Evolutionary conservation across 2,888 invertebrate genomes (phyloP).

Genomic region (Rotaria magnacalcarata): DNA sequence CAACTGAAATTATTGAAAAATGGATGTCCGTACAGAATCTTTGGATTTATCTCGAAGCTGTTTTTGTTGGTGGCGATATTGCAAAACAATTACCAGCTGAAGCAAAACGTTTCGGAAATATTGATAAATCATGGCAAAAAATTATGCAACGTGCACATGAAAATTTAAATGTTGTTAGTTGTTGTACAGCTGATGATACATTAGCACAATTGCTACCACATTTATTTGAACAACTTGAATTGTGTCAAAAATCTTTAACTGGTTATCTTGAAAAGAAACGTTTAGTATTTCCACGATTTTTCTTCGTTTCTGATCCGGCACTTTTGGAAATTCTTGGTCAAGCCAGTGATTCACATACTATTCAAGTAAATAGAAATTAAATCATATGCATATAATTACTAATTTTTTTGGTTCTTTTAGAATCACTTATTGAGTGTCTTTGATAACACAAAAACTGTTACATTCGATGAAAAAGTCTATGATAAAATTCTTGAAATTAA

Average conservation of each 20-base stretch:
- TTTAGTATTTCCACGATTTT: slow-evolving; percentile 59
- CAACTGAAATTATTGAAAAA: slow-evolving; percentile 88
- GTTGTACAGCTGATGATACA: slow-evolving; percentile 90
- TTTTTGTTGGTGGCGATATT: slow-evolving; percentile 94
- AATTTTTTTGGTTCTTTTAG: slow-evolving; percentile 62
- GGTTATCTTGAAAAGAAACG: slow-evolving; percentile 65
- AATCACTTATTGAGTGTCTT: slow-evolving; percentile 89
- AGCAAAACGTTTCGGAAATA: slow-evolving; percentile 73
- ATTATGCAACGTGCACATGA: slow-evolving; percentile 86
- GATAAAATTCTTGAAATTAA: slow-evolving; percentile 88
- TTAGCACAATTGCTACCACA: slow-evolving; percentile 84
- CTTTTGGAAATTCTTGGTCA: slow-evolving; percentile 60
- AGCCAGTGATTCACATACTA: slow-evolving; percentile 60
- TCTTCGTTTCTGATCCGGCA: slow-evolving; percentile 61
- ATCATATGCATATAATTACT: too few species aligned
- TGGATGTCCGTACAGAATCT: slow-evolving; percentile 96
- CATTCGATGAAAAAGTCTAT: slow-evolving; percentile 90
- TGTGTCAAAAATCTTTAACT: slow-evolving; percentile 91
- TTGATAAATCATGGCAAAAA: slow-evolving; percentile 96
- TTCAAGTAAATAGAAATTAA: slow-evolving; percentile 53
- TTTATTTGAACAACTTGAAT: slow-evolving; percentile 86
- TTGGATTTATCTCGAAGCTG: slow-evolving; percentile 96
- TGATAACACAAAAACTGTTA: slow-evolving; percentile 82
- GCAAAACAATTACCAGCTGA: slow-evolving; percentile 80
- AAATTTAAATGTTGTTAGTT: slow-evolving; percentile 86